These are phyloP conservation scores for Oxyruncus cristatus DNA, from an alignment of 2,113 vertebrate genomes.

Conservation along the genomic window DNA sequence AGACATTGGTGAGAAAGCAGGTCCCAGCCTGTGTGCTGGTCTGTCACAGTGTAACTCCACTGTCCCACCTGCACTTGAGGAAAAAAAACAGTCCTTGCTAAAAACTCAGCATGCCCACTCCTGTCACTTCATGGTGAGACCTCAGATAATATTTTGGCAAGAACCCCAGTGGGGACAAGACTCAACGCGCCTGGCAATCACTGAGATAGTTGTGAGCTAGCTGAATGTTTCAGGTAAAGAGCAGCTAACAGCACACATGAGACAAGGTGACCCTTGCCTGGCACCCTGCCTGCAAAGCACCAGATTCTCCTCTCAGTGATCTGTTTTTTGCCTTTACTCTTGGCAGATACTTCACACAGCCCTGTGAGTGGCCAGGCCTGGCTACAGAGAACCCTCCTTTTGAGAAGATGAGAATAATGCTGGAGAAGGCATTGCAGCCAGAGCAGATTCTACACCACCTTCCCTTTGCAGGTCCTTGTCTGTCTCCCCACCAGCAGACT, in stretches of 20 bases:
- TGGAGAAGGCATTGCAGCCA: background rate
- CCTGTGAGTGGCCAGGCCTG: background rate
- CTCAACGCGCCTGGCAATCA: background rate
- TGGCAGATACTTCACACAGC: background rate
- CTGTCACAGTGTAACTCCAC: background rate
- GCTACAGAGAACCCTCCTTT: background rate
- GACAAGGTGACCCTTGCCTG: background rate
- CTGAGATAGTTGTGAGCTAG: background rate
- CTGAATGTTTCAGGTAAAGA: background rate
- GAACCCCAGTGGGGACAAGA: background rate
- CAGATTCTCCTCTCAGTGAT: background rate
- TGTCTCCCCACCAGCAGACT: background rate
- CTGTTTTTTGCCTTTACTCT: background rate
- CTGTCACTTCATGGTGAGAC: background rate
- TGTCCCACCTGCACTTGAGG: background rate
- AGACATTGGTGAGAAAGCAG: background rate
- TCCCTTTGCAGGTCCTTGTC: background rate
- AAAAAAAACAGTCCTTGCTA: background rate
- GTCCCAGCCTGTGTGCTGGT: background rate
- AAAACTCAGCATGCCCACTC: background rate
- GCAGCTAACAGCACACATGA: accelerated
- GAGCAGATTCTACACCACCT: background rate
- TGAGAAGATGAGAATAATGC: accelerated
- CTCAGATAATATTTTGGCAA: background rate
- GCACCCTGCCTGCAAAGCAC: background rate